These are phyloP conservation scores for Drosophila sp. DNA, from an alignment of 1,140 invertebrate species.

Conservation along the genomic window DNA sequence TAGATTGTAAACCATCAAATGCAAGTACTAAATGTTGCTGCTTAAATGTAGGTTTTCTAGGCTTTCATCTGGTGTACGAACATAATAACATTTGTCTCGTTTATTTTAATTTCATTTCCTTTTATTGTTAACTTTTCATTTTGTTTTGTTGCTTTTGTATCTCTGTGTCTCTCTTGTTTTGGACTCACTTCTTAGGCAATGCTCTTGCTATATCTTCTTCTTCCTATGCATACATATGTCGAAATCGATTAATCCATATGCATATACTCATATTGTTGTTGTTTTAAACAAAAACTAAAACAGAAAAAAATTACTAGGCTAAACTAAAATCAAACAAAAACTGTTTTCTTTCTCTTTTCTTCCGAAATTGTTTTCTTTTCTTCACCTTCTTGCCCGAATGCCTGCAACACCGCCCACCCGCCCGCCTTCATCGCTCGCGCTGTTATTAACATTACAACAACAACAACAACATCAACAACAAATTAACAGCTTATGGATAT, in stretches of 20 bases:
- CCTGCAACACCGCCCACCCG: not conserved
- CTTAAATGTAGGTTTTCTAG: too few species aligned
- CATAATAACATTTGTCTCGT: too few species aligned
- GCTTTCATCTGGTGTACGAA: too few species aligned
- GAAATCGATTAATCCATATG: not conserved
- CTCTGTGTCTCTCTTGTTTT: too few species aligned
- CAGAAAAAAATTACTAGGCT: slow-evolving; percentile 4
- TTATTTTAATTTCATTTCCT: too few species aligned
- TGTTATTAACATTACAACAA: slow-evolving; percentile 10
- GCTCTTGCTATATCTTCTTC: too few species aligned
- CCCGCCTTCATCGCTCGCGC: not conserved
- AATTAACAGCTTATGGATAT: slow-evolving; percentile 92
- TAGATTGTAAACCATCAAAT: too few species aligned
- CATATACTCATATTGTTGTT: not conserved
- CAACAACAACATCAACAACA: slow-evolving; percentile 33
- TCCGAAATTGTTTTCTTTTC: slow-evolving; percentile 20
- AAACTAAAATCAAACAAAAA: slow-evolving; percentile 30
- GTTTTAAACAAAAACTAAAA: not conserved
- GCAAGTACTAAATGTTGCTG: too few species aligned
- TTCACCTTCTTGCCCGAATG: slow-evolving; percentile 21
- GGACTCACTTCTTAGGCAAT: too few species aligned
- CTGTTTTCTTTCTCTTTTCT: slow-evolving; percentile 32
- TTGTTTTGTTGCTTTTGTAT: too few species aligned
- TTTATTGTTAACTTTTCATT: too few species aligned
- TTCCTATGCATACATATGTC: not conserved